Base-by-base conservation (phyloP, 2,888 invertebrate species). In the Oxystoma pomonae region DNA sequence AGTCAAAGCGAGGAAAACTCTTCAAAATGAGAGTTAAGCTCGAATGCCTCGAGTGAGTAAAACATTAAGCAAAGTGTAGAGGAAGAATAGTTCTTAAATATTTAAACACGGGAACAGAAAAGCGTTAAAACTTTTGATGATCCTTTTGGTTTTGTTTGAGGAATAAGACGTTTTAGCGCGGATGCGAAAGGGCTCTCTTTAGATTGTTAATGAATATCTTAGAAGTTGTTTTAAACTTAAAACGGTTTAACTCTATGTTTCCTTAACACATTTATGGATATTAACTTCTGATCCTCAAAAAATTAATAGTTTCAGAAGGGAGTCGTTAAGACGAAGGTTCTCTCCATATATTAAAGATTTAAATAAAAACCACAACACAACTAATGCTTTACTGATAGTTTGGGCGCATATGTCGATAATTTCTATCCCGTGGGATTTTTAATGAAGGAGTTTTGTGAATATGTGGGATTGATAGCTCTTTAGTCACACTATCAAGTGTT, bases 71-170 rank as follows among this genome's bases (percentile, higher is more conserved):
- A n/a, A 53, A 53, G 19, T 19, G 53, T 19, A 19, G 53, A 53
- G 19, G 53, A 3, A 53, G 53, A 53, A 53, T 53, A 53, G 53
- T 53, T 53, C 53, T 53, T 53, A 53, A 53, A 53, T 53, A 53
- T 53, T 53, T 53, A 53, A 53, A 53, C 17, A 53, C 53, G n/a
- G 19, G 53, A n/a, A 19, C 5, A 53, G 53, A 53, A n/a, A 19
- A 53, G 53, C 53, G 53, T 53, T 19, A 19, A 19, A 53, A 53
- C 53, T 53, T 53, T 53, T 53, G 17, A 17, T 16, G 53, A 53
- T 53, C 19, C 16, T 53, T 53, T 19, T 53, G 19, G 17, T 53
- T 53, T 19, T 16, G 53, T 16, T 53, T 53, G 35, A 35, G 35
- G 35, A 35, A 35, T 7, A 35, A 35, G 35, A 35, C 35, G 35